Percentiles rank a stretch among this genome's conserved stretches.
These are phyloP conservation scores for Caenorhabditis sp. DNA, from an alignment of 2,888 invertebrate genomes.

Conservation along the genomic window DNA sequence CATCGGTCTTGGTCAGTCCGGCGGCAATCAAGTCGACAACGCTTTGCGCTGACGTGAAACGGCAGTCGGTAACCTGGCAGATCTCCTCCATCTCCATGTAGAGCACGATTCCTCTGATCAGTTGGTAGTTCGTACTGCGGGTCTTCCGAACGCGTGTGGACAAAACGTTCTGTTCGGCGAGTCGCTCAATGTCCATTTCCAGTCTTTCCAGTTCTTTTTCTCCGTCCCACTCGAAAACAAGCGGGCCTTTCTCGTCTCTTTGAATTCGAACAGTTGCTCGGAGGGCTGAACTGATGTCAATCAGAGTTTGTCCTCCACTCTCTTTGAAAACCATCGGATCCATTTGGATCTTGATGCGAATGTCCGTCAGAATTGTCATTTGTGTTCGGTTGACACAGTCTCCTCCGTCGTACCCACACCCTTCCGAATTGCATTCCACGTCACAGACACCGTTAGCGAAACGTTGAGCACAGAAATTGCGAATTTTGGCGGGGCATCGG, in stretches of 20 bases:
- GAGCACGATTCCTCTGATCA: conserved; percentile 46
- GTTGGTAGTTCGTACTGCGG: background rate
- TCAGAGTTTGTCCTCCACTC: conserved; percentile 61
- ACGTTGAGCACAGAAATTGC: conserved; percentile 81
- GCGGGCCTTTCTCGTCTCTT: conserved; percentile 63
- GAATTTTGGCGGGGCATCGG: conserved; percentile 42
- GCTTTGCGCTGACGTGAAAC: conserved; percentile 67
- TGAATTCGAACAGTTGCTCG: conserved; percentile 67
- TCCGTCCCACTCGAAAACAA: conserved; percentile 71
- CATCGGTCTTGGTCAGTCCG: conserved; percentile 60
- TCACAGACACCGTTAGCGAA: conserved; percentile 96
- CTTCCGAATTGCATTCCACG: conserved; percentile 94
- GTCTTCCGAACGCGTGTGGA: conserved; percentile 15
- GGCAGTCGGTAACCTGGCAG: conserved; percentile 57
- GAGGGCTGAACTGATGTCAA: conserved; percentile 63
- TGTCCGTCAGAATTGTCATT: conserved; percentile 55
- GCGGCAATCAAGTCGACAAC: conserved; percentile 72
- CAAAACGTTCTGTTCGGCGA: conserved; percentile 13
- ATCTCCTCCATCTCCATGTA: conserved; percentile 63
- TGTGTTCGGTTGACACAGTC: conserved; percentile 82
- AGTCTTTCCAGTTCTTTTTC: conserved; percentile 46
- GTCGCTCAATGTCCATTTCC: conserved; percentile 39
- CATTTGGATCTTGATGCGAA: conserved; percentile 70
- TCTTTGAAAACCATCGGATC: conserved; percentile 60
- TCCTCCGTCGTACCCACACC: conserved; percentile 97